Evolutionary conservation across 2,888 invertebrate genomes (phyloP).

Genomic region (Machimus atricapillus): DNA sequence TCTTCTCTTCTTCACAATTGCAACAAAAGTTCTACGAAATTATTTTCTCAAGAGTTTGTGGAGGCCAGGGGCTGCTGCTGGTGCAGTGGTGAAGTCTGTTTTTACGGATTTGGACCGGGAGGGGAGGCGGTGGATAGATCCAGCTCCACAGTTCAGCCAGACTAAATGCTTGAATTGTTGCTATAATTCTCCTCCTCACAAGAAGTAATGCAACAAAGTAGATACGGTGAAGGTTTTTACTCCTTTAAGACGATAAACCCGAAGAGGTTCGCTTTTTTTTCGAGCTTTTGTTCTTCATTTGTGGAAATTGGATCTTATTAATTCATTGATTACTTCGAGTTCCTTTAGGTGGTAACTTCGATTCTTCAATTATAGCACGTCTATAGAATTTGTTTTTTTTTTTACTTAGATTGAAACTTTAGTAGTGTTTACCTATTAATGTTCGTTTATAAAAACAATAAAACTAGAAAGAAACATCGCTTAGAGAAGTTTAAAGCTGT

Average conservation of each 20-base stretch:
- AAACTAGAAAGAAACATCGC: too few relatives aligned
- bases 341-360: neutral
- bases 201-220: neutral
- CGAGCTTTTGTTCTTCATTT: neutral
- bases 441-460: too few relatives aligned
- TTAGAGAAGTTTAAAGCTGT: too few relatives aligned
- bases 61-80: neutral
- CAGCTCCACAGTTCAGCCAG: neutral
- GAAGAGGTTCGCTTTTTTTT: neutral
- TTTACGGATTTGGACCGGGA: neutral
- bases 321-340: neutral
- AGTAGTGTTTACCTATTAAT: too few relatives aligned
- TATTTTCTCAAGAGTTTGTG: neutral
- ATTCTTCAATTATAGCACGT: neutral
- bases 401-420: too few relatives aligned
- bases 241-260: neutral
- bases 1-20: neutral
- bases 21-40: neutral
- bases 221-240: neutral
- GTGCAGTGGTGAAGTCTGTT: neutral
- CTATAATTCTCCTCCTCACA: neutral
- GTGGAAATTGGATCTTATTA: neutral
- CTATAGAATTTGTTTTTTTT: neutral
- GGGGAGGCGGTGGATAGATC: neutral
- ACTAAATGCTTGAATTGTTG: neutral